Evolutionary conservation across 2,797 vertebrate species (phyloP), one percentile per base, ranked within the genome.

Genomic region (Chrosomus eos): DNA sequence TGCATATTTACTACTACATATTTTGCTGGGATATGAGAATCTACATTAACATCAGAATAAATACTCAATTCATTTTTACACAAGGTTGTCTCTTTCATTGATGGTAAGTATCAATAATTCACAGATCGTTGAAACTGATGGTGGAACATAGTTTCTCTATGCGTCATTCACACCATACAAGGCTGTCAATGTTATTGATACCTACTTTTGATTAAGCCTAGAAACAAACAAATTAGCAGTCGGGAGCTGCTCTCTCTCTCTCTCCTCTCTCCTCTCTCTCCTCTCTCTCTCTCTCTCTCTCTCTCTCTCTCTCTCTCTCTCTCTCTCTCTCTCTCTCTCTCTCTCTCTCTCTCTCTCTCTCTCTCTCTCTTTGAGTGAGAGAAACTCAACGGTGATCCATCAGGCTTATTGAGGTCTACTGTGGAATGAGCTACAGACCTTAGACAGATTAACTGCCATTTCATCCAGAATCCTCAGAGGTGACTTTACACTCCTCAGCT

Each of bases 381-480:
- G 82, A 36, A 85, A 60, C 79, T 73, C 81, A 58, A n/a, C 18
- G 31, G 87, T 85, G 84, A 87, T 89, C 74, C 72, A 87, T 89
- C 85, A 89, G 82, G 85, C 86, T 78, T 85, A 88, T 73, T 85
- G 76, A 70, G 80, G 74, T 87, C 64, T 51, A 80, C 70, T 64
- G 80, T 83, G 88, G 78, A 87, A 74, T 19, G 40, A 74, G 53
- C 78, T 86, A 38, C 64, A 89, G 82, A 85, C 87, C 28, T 82
- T 64, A 82, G 84, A 84, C 86, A 82, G 86, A 89, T 89, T 86
- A 88, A 86, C 85, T 82, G 82, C 75, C 79, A 80, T 88, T 89
- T 86, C 74, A 82, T 84, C 84, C 23, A 58, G 48, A 80, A 88
- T 73, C 85, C 85, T 73, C 85, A 87, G 66, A 58, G 80, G 83